A percentile compares a stretch with the other conserved stretches of the same genome.
Conservation (phyloP, 2,888 invertebrate genomes). For the Mimas tiliae region DNA sequence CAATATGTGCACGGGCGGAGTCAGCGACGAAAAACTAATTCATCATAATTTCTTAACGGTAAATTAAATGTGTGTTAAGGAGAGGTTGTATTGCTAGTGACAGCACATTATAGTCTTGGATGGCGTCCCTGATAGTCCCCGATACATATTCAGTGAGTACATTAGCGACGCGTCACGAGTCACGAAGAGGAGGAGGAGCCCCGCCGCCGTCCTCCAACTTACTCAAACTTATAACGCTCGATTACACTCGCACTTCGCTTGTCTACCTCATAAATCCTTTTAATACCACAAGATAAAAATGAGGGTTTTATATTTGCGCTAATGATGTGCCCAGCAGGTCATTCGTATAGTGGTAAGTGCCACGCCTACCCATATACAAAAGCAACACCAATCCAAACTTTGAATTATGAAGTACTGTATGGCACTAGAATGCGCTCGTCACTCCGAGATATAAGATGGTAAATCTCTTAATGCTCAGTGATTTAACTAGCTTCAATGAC, state of each 20-base stretch:
- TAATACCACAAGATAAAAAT: neutral
- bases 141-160: conserved; percentile 62
- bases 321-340: too few relatives aligned
- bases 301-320: neutral
- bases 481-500: too few relatives aligned
- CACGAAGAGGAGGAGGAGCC: too few relatives aligned
- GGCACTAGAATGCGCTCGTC: too few relatives aligned
- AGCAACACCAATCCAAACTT: too few relatives aligned
- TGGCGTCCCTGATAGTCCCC: conserved; percentile 41
- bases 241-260: conserved; percentile 13
- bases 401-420: too few relatives aligned
- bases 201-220: neutral
- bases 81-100: neutral
- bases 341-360: too few relatives aligned
- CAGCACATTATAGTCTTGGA: conserved; percentile 31
- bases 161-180: conserved; percentile 45
- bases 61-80: neutral
- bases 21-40: too few relatives aligned
- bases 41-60: neutral
- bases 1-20: too few relatives aligned
- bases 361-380: too few relatives aligned
- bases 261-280: conserved; percentile 19
- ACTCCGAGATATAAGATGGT: too few relatives aligned
- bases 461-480: too few relatives aligned
- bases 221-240: neutral